A percentile compares a stretch with the other conserved stretches of the same genome.
phyloP scores from a whole-genome alignment of 2,113 vertebrate genomes.

The Felis chaus region DNA sequence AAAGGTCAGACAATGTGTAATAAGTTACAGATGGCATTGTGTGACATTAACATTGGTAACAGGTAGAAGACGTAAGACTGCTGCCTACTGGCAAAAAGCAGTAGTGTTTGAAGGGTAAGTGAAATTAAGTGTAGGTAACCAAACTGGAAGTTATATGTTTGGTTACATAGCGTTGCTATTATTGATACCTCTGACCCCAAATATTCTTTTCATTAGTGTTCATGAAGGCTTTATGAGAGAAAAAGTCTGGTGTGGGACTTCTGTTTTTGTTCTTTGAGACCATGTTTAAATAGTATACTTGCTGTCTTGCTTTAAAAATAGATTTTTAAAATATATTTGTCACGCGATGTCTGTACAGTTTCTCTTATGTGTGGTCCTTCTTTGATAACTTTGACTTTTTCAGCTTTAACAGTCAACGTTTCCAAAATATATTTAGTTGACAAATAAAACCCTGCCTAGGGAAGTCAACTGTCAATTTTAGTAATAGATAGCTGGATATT shows the following conservation, averaged over 20 bases:
- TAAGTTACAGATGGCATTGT: conserved; percentile 85
- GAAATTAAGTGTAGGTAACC: conserved; percentile 57
- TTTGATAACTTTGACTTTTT: background rate
- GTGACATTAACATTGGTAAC: conserved; percentile 79
- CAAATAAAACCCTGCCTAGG: conserved; percentile 1
- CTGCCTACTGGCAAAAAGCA: conserved; percentile 85
- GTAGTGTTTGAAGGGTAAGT: conserved; percentile 79
- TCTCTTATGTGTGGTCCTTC: background rate
- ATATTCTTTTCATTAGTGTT: conserved; percentile 32
- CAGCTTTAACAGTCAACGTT: background rate
- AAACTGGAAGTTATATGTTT: background rate
- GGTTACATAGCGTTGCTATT: background rate
- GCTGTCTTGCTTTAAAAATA: background rate
- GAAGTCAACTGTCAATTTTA: conserved; percentile 4
- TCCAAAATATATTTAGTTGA: background rate
- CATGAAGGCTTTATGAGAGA: background rate
- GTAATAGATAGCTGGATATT: background rate
- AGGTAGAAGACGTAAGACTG: conserved; percentile 85
- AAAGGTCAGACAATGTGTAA: conserved; percentile 85
- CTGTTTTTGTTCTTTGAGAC: background rate
- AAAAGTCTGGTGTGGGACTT: conserved; percentile 14
- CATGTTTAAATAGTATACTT: background rate
- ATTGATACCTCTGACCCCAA: conserved; percentile 43
- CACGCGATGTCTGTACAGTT: background rate
- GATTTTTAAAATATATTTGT: background rate